A percentile compares a stretch with the other conserved stretches of the same genome.
Evolutionary conservation across 2,797 vertebrate species (phyloP).

Genomic region (Bovichtus variegatus): DNA sequence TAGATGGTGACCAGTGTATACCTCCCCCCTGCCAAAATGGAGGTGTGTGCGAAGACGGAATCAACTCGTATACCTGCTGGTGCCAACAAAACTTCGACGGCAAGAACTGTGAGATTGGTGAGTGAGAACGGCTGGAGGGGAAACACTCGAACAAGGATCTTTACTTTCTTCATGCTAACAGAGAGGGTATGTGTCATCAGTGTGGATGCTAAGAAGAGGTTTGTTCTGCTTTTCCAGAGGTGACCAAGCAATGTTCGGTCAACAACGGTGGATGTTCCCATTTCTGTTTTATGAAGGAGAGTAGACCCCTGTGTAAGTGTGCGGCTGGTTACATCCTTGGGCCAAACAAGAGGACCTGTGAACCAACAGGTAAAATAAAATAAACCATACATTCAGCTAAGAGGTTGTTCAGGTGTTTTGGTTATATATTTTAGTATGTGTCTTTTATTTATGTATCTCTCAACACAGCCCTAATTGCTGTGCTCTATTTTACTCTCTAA

Average conservation of each 20-base stretch:
- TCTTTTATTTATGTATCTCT: not conserved
- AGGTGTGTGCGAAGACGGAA: constrained; percentile 86
- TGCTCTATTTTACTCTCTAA: not conserved
- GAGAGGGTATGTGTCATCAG: too few species aligned
- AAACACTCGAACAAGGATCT: not conserved
- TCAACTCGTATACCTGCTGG: constrained; percentile 91
- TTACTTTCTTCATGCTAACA: not conserved
- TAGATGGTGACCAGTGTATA: constrained; percentile 94
- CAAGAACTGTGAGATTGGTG: constrained; percentile 95
- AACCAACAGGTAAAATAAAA: constrained; percentile 83
- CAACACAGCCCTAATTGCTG: not conserved
- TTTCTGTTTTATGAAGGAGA: constrained; percentile 83
- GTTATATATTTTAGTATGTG: not conserved
- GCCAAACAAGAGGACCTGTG: constrained; percentile 85
- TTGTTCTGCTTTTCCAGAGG: constrained; percentile 66
- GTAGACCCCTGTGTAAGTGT: constrained; percentile 86
- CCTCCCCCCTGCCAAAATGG: constrained; percentile 92
- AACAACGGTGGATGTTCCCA: constrained; percentile 94
- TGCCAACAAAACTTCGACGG: constrained; percentile 89
- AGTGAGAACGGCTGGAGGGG: not conserved
- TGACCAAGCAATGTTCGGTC: constrained; percentile 76
- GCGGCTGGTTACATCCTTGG: constrained; percentile 87
- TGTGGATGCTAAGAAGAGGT: not conserved
- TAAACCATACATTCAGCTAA: not conserved
- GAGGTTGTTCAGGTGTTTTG: not conserved